Percentiles rank a stretch among this genome's conserved stretches.
phyloP scores from a whole-genome alignment of 2,888 invertebrate genomes.

The Perizoma affinitatum region DNA sequence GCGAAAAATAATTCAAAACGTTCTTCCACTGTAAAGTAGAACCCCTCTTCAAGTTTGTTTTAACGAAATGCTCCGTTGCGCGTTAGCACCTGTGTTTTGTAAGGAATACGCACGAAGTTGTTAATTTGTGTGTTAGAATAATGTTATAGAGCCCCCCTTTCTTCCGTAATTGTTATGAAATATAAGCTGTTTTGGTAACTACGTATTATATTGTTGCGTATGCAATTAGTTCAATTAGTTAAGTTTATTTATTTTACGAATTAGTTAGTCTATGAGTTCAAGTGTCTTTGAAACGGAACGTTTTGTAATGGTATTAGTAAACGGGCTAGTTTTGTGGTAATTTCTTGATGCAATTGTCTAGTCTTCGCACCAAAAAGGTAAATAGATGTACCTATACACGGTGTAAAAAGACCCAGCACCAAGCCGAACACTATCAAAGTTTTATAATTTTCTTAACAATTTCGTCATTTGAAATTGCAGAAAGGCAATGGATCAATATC shows the following conservation, averaged over 20 bases:
- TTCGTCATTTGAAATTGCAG: too few relatives aligned
- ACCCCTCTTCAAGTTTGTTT: constrained; percentile 20
- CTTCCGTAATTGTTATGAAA: constrained; percentile 30
- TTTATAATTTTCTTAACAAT: too few relatives aligned
- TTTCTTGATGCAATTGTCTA: too few relatives aligned
- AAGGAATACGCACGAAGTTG: constrained; percentile 27
- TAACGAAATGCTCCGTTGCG: constrained; percentile 32
- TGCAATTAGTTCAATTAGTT: constrained; percentile 13
- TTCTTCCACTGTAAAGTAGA: constrained; percentile 7
- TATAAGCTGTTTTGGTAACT: constrained; percentile 18
- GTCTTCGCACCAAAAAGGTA: too few relatives aligned
- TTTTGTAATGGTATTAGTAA: too few relatives aligned
- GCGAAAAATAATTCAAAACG: constrained; percentile 1
- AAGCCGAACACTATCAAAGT: too few relatives aligned
- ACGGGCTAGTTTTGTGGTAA: too few relatives aligned
- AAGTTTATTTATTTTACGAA: background rate
- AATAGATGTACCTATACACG: too few relatives aligned
- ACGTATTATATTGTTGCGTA: constrained; percentile 12
- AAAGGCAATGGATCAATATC: too few relatives aligned
- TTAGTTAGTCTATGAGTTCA: too few relatives aligned
- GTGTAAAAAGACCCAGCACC: too few relatives aligned
- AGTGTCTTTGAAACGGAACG: too few relatives aligned
- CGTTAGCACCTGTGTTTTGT: constrained; percentile 34
- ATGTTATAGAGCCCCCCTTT: constrained; percentile 22
- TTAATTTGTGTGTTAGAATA: constrained; percentile 33